Conservation (phyloP, 2,113 vertebrate species). For the Callopanchax toddi region DNA sequence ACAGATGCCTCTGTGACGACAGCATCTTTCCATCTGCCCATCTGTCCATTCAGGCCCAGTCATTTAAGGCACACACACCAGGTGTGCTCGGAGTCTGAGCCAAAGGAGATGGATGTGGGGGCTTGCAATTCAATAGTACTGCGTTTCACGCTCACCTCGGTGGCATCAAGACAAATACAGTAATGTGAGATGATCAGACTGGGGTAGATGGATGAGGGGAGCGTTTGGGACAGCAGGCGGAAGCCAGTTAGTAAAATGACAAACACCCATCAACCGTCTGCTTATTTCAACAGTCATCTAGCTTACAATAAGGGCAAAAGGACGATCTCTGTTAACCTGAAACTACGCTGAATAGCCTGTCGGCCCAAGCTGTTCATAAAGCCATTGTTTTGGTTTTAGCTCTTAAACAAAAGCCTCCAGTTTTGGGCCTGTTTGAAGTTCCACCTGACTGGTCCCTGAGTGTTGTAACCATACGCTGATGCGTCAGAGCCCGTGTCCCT, state of each 20-base stretch:
- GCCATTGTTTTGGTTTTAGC: conserved; percentile 17
- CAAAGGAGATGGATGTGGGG: conserved; percentile 27
- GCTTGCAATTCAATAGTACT: conserved; percentile 40
- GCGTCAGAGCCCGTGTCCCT: conserved; percentile 57
- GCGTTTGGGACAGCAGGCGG: conserved; percentile 17
- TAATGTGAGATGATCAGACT: conserved; percentile 24
- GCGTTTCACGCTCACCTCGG: conserved; percentile 35
- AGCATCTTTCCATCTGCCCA: conserved; percentile 74
- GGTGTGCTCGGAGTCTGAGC: conserved; percentile 72
- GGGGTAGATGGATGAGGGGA: conserved; percentile 11
- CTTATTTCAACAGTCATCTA: conserved; percentile 21
- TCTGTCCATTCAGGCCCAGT: conserved; percentile 66
- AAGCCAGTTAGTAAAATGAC: conserved; percentile 55
- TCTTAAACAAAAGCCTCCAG: conserved; percentile 32
- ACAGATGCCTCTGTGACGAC: conserved; percentile 78
- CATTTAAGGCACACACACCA: conserved; percentile 61
- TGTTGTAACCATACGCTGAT: conserved; percentile 63
- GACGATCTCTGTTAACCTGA: neutral
- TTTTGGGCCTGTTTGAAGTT: neutral
- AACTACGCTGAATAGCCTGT: neutral
- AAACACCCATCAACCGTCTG: conserved; percentile 47
- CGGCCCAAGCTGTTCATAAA: conserved; percentile 1
- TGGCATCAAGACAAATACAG: conserved; percentile 41
- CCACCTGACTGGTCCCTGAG: conserved; percentile 17
- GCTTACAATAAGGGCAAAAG: neutral